phyloP scores from a whole-genome alignment of 2,113 vertebrate genomes.

The Columbina picui region DNA sequence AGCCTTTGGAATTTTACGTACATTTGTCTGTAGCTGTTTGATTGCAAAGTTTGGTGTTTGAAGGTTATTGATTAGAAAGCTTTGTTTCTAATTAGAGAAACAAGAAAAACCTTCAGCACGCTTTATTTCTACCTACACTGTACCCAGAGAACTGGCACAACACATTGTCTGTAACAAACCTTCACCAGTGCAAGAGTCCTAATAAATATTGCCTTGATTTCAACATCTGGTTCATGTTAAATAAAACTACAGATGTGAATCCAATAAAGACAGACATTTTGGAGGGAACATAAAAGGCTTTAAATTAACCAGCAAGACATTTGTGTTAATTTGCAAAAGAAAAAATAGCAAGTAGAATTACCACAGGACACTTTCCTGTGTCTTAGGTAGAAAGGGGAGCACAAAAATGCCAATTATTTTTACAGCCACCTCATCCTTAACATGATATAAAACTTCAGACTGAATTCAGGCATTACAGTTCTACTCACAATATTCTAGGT shows the following conservation, averaged over 20 bases:
- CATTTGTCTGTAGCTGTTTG: neutral
- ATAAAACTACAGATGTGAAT: slow-evolving; percentile 51
- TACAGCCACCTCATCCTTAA: neutral
- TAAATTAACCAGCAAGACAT: slow-evolving; percentile 18
- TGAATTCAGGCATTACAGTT: neutral
- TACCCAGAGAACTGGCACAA: neutral
- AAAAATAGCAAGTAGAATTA: neutral
- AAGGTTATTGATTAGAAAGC: neutral
- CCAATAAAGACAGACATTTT: slow-evolving; percentile 34
- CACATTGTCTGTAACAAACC: neutral
- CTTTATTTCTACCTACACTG: neutral
- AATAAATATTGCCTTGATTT: slow-evolving; percentile 24
- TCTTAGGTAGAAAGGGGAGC: neutral
- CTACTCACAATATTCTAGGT: neutral
- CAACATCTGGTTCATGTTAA: slow-evolving; percentile 52
- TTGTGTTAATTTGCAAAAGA: slow-evolving; percentile 22
- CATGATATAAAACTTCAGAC: accelerated
- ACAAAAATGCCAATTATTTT: neutral
- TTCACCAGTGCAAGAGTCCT: neutral
- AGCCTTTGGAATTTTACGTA: neutral
- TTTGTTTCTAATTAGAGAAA: neutral
- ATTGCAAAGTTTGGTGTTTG: neutral
- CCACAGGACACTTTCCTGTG: neutral
- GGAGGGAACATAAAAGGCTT: slow-evolving; percentile 17
- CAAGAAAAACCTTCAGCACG: neutral